Conservation (phyloP, 2,113 vertebrate genomes). For the Rissa tridactyla region DNA sequence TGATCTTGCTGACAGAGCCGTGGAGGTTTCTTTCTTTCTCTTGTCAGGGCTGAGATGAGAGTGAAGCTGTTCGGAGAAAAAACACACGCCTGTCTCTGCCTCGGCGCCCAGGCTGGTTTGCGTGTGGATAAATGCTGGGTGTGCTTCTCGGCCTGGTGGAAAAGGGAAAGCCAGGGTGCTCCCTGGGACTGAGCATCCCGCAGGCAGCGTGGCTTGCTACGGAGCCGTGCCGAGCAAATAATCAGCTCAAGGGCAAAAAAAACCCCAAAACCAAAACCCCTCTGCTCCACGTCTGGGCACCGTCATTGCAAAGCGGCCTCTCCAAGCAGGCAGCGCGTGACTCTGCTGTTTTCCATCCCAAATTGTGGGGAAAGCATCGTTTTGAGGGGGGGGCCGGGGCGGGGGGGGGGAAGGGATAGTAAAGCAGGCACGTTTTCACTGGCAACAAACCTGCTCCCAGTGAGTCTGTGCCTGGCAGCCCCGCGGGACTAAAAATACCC, state of each 20-base stretch:
- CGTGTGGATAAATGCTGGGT: background rate
- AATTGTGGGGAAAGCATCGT: background rate
- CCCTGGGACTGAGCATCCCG: background rate
- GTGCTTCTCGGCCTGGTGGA: background rate
- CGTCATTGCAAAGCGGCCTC: fast-evolving
- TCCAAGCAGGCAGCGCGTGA: background rate
- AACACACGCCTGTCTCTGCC: background rate
- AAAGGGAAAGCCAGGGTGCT: background rate
- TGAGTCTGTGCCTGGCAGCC: slow-evolving; percentile 39
- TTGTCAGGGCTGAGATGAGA: background rate
- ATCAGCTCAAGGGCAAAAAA: background rate
- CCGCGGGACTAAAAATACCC: slow-evolving; percentile 44
- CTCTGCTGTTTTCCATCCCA: background rate
- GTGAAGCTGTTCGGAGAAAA: background rate
- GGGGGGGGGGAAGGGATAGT: background rate
- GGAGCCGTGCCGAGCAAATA: background rate
- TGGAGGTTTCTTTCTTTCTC: background rate
- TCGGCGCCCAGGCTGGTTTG: background rate
- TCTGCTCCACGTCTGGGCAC: background rate
- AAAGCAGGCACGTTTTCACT: background rate
- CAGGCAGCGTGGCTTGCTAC: background rate
- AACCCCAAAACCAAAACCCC: background rate
- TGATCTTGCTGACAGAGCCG: slow-evolving; percentile 2
- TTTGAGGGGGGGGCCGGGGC: background rate
- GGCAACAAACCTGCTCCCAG: slow-evolving; percentile 16